Percentiles rank a stretch among this genome's conserved stretches.
Conservation (phyloP, 1,140 invertebrate genomes). For the Lordiphosa clarofinis region DNA sequence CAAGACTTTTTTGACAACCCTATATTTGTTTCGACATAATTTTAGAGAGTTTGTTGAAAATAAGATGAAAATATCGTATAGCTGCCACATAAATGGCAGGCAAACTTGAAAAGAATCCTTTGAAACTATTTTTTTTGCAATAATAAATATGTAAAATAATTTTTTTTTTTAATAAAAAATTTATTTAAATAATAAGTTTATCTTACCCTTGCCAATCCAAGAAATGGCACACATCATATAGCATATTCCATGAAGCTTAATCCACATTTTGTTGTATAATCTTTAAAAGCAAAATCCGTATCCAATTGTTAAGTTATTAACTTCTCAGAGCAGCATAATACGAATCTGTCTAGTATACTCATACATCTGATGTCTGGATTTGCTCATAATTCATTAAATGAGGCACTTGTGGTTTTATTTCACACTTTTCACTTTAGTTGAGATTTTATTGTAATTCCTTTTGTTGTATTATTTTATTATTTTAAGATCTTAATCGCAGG, state of each 20-base stretch:
- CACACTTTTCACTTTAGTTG: neutral
- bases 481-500: neutral
- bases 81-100: no score
- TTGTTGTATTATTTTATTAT: neutral
- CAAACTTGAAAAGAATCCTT: no score
- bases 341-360: neutral
- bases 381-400: no score
- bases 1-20: no score
- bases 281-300: neutral
- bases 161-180: no score
- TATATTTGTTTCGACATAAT: no score
- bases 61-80: no score
- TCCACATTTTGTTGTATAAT: conserved; percentile 53
- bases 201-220: conserved; percentile 48
- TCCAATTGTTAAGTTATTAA: conserved; percentile 16
- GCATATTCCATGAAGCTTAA: conserved; percentile 33
- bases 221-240: conserved; percentile 27
- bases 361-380: no score
- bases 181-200: neutral
- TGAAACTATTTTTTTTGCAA: no score
- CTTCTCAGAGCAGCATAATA: conserved; percentile 35
- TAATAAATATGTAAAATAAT: no score
- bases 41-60: no score
- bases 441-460: neutral
- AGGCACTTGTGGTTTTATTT: neutral